Evolutionary conservation across 2,797 vertebrate genomes (phyloP).

Genomic region (Gila robusta): DNA sequence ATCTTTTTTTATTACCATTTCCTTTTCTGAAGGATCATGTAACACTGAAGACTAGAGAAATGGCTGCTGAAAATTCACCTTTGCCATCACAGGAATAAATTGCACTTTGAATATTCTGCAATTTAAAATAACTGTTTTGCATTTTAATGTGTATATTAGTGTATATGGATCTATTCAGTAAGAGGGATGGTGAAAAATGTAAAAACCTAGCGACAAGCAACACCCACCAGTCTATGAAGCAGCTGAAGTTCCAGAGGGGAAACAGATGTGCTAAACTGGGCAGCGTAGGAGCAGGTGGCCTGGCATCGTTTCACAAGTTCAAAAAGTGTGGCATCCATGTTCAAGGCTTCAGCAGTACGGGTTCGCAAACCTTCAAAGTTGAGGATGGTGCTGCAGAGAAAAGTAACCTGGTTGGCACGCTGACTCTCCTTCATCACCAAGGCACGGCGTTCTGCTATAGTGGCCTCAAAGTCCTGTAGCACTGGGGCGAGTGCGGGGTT

Average conservation of each 20-base stretch:
- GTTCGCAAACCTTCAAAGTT: constrained; percentile 97
- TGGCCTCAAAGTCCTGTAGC: constrained; percentile 97
- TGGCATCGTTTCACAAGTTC: constrained; percentile 97
- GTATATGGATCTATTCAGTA: neutral
- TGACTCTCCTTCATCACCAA: constrained; percentile 94
- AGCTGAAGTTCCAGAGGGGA: constrained; percentile 94
- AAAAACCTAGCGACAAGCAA: neutral
- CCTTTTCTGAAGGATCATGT: neutral
- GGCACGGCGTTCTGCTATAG: constrained; percentile 91
- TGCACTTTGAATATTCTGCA: neutral
- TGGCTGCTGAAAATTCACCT: neutral
- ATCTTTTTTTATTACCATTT: neutral
- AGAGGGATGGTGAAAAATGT: neutral
- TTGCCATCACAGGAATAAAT: neutral
- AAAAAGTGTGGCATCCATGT: constrained; percentile 90
- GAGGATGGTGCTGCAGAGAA: constrained; percentile 96
- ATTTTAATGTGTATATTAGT: neutral
- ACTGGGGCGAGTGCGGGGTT: constrained; percentile 95
- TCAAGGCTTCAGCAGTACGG: constrained; percentile 92
- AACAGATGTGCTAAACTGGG: constrained; percentile 95
- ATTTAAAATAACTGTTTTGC: too few relatives aligned
- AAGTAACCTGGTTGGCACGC: constrained; percentile 94
- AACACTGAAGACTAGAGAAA: neutral
- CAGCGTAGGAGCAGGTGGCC: constrained; percentile 93
- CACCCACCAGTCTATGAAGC: constrained; percentile 91